Percentiles rank a stretch among this genome's conserved stretches.
These are phyloP conservation scores for Apteryx owenii DNA, from an alignment of 2,113 vertebrate genomes.

Conservation along the genomic window DNA sequence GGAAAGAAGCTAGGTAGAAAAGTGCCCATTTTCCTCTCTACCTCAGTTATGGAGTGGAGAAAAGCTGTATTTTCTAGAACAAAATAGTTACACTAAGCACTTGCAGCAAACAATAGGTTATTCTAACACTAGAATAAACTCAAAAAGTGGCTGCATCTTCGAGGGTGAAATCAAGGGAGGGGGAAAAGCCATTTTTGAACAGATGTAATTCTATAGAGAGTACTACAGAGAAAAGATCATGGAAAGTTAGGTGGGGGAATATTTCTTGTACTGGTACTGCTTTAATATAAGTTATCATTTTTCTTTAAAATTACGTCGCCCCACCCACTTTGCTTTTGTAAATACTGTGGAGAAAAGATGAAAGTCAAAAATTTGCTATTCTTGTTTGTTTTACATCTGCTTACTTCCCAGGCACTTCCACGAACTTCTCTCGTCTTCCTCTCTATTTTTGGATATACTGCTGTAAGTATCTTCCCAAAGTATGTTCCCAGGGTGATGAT, in stretches of 20 bases:
- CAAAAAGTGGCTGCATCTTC: not conserved
- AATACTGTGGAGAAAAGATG: not conserved
- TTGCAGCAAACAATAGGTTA: not conserved
- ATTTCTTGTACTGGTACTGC: not conserved
- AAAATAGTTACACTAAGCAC: not conserved
- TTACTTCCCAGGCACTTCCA: not conserved
- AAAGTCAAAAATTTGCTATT: not conserved
- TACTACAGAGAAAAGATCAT: not conserved
- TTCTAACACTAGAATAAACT: not conserved
- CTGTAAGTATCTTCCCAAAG: not conserved
- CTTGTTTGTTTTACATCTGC: not conserved
- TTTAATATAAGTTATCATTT: not conserved
- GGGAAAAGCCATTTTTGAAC: not conserved
- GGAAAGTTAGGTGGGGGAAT: not conserved
- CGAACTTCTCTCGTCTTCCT: not conserved
- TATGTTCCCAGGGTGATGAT: not conserved
- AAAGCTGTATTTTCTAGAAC: not conserved
- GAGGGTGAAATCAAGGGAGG: not conserved
- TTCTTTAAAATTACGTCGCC: not conserved
- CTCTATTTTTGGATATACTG: not conserved
- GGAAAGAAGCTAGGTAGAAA: not conserved
- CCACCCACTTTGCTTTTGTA: not conserved
- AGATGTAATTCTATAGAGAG: not conserved
- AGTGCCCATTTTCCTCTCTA: not conserved
- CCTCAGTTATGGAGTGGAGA: not conserved